Percentiles rank a stretch among this genome's conserved stretches.
phyloP scores from a whole-genome alignment of 1,140 invertebrate genomes.

The Lutraria rhynchaena region DNA sequence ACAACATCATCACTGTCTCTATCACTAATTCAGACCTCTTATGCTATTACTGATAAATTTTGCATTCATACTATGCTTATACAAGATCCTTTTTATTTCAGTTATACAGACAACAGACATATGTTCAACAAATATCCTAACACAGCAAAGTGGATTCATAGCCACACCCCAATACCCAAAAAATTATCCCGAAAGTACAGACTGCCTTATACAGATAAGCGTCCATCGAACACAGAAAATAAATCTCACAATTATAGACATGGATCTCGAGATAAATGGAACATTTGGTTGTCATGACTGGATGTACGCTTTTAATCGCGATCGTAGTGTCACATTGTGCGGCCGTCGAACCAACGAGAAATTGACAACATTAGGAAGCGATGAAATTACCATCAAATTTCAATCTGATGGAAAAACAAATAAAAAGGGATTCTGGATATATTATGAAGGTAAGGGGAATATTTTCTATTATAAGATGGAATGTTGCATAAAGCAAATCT shows the following conservation, averaged over 20 bases:
- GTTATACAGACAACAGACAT: conserved; percentile 69
- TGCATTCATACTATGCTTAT: background rate
- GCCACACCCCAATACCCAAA: conserved; percentile 76
- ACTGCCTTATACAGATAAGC: conserved; percentile 68
- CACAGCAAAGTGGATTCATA: conserved; percentile 75
- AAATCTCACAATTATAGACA: conserved; percentile 74
- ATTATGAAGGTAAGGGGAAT: conserved; percentile 81
- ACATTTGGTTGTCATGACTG: conserved; percentile 74
- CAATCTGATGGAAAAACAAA: conserved; percentile 57
- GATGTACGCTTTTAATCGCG: conserved; percentile 73
- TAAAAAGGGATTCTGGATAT: conserved; percentile 80
- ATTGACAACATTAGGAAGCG: conserved; percentile 64
- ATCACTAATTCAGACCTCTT: no score
- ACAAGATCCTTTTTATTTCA: conserved; percentile 60
- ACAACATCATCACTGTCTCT: no score
- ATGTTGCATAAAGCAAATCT: no score
- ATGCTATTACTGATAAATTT: no score
- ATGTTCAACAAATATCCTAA: conserved; percentile 67
- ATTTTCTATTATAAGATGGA: no score
- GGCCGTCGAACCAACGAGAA: conserved; percentile 72
- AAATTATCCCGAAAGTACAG: conserved; percentile 69
- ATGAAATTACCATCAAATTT: conserved; percentile 71
- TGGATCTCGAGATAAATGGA: conserved; percentile 74
- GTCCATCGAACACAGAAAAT: conserved; percentile 71
- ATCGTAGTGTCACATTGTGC: conserved; percentile 75